These are phyloP conservation scores for Nemotelus pantherinus DNA, from an alignment of 2,888 invertebrate species.

Conservation along the genomic window DNA sequence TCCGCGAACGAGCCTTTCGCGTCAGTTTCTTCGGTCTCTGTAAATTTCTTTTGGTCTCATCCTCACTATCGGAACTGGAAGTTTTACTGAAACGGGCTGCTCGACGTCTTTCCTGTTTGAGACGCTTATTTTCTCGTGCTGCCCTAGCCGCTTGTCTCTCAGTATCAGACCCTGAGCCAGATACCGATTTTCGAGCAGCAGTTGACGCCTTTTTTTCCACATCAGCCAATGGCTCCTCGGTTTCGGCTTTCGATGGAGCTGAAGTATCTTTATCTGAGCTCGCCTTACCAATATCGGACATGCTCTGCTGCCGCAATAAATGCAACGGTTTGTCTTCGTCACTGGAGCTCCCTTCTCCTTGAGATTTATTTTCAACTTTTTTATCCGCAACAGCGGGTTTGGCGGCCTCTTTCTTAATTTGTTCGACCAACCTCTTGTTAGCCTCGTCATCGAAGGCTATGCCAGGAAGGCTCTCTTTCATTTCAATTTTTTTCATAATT, in stretches of 20 bases:
- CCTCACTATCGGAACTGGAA: slow-evolving; percentile 67
- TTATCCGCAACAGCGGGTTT: neutral
- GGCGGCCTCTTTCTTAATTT: slow-evolving; percentile 50
- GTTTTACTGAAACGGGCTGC: slow-evolving; percentile 62
- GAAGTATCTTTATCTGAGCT: slow-evolving; percentile 55
- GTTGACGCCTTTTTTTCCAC: neutral
- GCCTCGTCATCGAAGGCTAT: slow-evolving; percentile 65
- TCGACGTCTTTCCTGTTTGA: slow-evolving; percentile 59
- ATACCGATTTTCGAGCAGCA: neutral
- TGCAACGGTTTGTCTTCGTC: slow-evolving; percentile 58
- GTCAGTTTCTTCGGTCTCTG: slow-evolving; percentile 59
- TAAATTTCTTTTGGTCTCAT: slow-evolving; percentile 57
- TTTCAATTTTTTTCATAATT: slow-evolving; percentile 50
- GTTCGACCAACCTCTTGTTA: slow-evolving; percentile 59
- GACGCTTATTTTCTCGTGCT: slow-evolving; percentile 63
- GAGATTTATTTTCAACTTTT: neutral
- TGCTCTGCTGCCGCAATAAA: slow-evolving; percentile 49
- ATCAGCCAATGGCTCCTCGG: neutral
- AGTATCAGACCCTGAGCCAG: neutral
- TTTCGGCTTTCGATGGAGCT: neutral
- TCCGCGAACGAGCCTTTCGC: slow-evolving; percentile 50
- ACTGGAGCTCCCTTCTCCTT: slow-evolving; percentile 49
- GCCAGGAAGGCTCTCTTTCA: slow-evolving; percentile 54
- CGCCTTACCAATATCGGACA: slow-evolving; percentile 62
- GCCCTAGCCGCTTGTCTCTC: slow-evolving; percentile 65